phyloP scores from a whole-genome alignment of 2,113 vertebrate genomes.

The Laterallus jamaicensis region DNA sequence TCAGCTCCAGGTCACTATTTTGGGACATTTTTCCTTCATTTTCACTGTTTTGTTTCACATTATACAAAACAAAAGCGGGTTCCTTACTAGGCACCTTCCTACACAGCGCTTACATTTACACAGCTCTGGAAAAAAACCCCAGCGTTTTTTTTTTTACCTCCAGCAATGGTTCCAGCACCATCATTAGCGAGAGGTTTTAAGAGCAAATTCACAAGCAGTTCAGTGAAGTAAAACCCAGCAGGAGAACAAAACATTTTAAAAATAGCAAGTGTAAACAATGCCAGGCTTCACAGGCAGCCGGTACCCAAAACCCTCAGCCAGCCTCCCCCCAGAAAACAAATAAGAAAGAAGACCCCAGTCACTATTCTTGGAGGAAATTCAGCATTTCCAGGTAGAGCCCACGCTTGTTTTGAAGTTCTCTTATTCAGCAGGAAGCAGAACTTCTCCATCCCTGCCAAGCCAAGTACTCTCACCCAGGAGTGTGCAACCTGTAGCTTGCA shows the following conservation, averaged over 20 bases:
- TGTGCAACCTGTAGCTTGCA: accelerated
- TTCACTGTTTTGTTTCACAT: background rate
- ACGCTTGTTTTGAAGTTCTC: background rate
- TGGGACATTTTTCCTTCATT: accelerated
- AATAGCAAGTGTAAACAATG: background rate
- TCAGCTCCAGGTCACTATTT: background rate
- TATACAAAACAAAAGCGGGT: background rate
- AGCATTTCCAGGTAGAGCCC: background rate
- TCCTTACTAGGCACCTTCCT: accelerated
- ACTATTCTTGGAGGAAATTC: background rate
- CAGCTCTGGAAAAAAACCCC: background rate
- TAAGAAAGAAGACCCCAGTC: background rate
- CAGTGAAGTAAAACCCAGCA: background rate
- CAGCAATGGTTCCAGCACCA: background rate
- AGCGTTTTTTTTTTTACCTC: background rate
- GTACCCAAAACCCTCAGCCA: background rate
- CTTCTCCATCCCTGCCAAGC: background rate
- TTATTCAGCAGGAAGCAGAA: background rate
- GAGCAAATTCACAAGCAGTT: background rate
- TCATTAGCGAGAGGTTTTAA: background rate
- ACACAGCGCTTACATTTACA: accelerated
- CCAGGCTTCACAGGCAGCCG: background rate
- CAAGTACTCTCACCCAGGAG: background rate
- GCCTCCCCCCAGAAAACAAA: accelerated
- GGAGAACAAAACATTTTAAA: background rate